Evolutionary conservation across 2,797 vertebrate genomes (phyloP).

Genomic region (Chrysocyon brachyurus): DNA sequence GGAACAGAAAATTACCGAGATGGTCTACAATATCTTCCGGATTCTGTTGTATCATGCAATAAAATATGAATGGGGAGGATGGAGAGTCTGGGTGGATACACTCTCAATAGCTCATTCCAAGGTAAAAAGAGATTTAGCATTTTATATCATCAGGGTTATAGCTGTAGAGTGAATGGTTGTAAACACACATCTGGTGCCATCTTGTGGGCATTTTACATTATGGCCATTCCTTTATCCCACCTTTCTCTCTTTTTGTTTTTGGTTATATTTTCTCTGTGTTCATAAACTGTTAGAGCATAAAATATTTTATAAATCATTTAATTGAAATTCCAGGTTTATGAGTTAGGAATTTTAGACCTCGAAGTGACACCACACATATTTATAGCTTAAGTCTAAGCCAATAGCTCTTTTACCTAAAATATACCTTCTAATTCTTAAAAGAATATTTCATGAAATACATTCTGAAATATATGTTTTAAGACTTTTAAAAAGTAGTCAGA

Average conservation of each 20-base stretch:
- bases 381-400: not conserved
- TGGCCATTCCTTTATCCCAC: not conserved
- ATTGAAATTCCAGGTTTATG: not conserved
- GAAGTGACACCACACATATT: not conserved
- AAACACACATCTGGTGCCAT: constrained; percentile 86
- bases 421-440: not conserved
- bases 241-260: constrained; percentile 43
- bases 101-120: constrained; percentile 99
- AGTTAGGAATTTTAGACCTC: not conserved
- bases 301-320: not conserved
- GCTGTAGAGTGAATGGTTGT: not conserved
- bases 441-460: not conserved
- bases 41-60: constrained; percentile 99
- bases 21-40: constrained; percentile 99
- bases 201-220: constrained; percentile 83
- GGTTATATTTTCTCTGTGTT: not conserved
- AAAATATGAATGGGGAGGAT: constrained; percentile 99
- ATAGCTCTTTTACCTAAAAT: not conserved
- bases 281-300: not conserved
- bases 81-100: constrained; percentile 99
- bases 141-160: not conserved
- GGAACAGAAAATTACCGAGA: constrained; percentile 99
- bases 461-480: not conserved
- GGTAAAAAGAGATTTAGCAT: constrained; percentile 88
- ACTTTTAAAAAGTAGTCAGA: constrained; percentile 50